These are phyloP conservation scores for Nesospiza acunhae DNA, from an alignment of 2,113 vertebrate genomes.

Conservation along the genomic window DNA sequence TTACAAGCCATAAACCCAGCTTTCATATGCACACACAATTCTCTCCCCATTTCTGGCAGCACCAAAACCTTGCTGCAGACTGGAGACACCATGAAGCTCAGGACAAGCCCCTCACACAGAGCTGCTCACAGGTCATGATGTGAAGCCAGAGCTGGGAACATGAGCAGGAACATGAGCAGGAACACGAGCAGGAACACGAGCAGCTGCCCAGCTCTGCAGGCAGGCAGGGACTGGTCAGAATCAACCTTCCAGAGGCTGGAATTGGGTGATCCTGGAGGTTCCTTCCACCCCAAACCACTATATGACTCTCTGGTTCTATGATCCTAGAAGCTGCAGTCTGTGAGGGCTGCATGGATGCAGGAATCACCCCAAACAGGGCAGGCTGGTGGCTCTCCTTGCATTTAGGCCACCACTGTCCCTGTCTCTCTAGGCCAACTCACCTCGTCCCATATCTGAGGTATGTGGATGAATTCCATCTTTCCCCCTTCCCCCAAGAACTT, in stretches of 20 bases:
- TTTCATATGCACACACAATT: not conserved
- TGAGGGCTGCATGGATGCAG: not conserved
- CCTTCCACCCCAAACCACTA: not conserved
- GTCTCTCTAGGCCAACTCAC: not conserved
- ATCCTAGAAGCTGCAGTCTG: not conserved
- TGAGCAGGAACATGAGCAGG: not conserved
- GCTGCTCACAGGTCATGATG: fast-evolving
- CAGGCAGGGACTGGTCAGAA: not conserved
- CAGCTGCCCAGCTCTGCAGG: not conserved
- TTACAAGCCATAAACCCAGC: constrained; percentile 73
- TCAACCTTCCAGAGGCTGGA: not conserved
- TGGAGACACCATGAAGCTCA: not conserved
- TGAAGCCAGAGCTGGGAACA: not conserved
- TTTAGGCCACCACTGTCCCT: not conserved
- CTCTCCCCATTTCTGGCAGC: not conserved
- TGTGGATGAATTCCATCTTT: not conserved
- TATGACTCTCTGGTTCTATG: not conserved
- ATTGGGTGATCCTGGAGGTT: not conserved
- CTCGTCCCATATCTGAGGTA: fast-evolving
- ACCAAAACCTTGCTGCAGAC: not conserved
- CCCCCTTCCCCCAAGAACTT: not conserved
- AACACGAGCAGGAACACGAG: not conserved
- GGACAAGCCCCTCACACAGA: fast-evolving
- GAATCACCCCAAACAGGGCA: not conserved
- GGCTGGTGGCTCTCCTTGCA: not conserved